These are phyloP conservation scores for Lates japonicus DNA, from an alignment of 2,797 vertebrate species.

Conservation along the genomic window DNA sequence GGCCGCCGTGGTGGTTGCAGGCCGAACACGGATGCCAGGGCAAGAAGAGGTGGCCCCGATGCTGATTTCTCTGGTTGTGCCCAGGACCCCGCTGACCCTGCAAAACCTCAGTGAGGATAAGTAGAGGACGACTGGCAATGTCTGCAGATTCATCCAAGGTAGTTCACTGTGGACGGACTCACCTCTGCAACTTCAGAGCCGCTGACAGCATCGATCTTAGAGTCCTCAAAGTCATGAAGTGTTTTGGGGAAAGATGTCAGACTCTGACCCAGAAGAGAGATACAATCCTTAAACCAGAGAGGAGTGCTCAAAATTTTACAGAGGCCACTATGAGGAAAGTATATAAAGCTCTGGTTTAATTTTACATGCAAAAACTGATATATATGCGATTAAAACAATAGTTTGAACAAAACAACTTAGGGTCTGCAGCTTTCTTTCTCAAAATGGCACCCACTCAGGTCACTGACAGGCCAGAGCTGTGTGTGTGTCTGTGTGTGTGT, in stretches of 20 bases:
- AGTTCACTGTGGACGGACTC: constrained; percentile 57
- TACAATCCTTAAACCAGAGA: neutral
- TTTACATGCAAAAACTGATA: constrained; percentile 5
- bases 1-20: constrained; percentile 72
- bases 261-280: constrained; percentile 56
- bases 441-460: constrained; percentile 79
- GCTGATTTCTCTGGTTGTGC: constrained; percentile 64
- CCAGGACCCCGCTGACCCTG: constrained; percentile 70
- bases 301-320: neutral
- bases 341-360: neutral
- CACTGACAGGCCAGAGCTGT: constrained; percentile 81
- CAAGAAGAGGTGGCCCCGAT: constrained; percentile 76
- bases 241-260: constrained; percentile 47
- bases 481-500: constrained; percentile 57
- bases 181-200: constrained; percentile 65
- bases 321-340: neutral
- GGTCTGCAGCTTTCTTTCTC: constrained; percentile 60
- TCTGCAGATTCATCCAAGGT: constrained; percentile 66
- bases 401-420: constrained; percentile 44
- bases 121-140: constrained; percentile 74
- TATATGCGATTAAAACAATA: neutral
- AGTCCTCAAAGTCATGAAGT: constrained; percentile 77
- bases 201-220: constrained; percentile 62
- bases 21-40: constrained; percentile 80
- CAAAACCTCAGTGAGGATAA: constrained; percentile 71